A percentile compares a stretch with the other conserved stretches of the same genome.
phyloP scores from a whole-genome alignment of 2,797 vertebrate genomes.

The Danio albolineatus region DNA sequence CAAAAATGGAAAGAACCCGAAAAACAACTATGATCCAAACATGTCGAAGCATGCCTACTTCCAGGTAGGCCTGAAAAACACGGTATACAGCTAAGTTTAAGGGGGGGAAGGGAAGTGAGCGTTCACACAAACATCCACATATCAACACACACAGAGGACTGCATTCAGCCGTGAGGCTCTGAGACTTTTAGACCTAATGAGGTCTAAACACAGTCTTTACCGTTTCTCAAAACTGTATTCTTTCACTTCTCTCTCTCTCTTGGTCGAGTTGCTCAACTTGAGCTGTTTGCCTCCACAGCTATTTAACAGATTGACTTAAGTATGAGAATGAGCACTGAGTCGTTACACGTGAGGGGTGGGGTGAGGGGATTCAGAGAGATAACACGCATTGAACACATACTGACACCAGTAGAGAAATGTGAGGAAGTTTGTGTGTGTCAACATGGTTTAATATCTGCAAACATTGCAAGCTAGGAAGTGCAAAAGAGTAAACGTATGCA shows the following conservation, averaged over 20 bases:
- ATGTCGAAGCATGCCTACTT: constrained; percentile 33
- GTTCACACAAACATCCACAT: constrained; percentile 41
- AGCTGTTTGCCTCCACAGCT: constrained; percentile 52
- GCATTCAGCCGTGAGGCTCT: constrained; percentile 37
- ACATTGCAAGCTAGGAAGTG: neutral
- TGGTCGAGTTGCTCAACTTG: constrained; percentile 6
- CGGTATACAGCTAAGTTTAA: constrained; percentile 22
- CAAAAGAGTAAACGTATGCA: neutral
- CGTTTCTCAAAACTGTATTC: constrained; percentile 11
- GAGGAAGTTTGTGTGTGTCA: constrained; percentile 12
- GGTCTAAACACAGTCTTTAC: constrained; percentile 47
- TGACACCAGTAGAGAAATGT: constrained; percentile 11
- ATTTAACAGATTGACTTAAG: constrained; percentile 46
- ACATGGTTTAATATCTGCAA: neutral
- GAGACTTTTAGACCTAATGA: constrained; percentile 45
- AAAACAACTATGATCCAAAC: constrained; percentile 26
- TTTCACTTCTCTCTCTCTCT: constrained; percentile 2
- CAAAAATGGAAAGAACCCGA: constrained; percentile 7
- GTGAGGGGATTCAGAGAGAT: constrained; percentile 27
- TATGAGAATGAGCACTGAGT: constrained; percentile 36
- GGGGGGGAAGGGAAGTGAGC: neutral
- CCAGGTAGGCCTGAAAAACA: constrained; percentile 41
- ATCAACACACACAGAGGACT: constrained; percentile 43
- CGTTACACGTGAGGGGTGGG: constrained; percentile 31
- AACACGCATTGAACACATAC: constrained; percentile 31